These are phyloP conservation scores for Xenentodon cancila DNA, from an alignment of 2,797 vertebrate species.

Conservation along the genomic window DNA sequence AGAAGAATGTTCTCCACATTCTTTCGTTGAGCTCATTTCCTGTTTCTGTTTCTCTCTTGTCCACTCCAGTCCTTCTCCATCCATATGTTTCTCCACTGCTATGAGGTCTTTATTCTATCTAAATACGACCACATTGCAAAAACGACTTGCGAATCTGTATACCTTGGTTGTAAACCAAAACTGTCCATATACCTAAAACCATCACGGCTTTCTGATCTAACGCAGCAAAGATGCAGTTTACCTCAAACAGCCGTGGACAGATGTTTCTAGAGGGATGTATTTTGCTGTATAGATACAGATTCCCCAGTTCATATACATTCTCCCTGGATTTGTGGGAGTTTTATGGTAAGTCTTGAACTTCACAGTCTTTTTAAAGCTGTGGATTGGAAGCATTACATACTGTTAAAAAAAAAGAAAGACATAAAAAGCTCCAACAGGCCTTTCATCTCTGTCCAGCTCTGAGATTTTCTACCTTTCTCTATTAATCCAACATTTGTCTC, in stretches of 20 bases:
- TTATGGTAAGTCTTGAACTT: constrained; percentile 1
- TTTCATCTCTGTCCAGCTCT: constrained; percentile 16
- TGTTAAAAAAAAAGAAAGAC: background rate
- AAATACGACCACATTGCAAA: background rate
- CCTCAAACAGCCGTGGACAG: constrained; percentile 46
- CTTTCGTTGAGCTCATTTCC: constrained; percentile 2
- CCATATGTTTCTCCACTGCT: background rate
- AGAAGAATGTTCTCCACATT: background rate
- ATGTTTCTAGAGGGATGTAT: constrained; percentile 24
- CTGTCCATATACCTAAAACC: constrained; percentile 15
- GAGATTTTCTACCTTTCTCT: constrained; percentile 25
- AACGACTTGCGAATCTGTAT: constrained; percentile 18
- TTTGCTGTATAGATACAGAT: constrained; percentile 1
- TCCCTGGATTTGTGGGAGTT: constrained; percentile 13
- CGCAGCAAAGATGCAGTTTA: constrained; percentile 32
- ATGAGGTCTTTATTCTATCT: constrained; percentile 3
- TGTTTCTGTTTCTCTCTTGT: background rate
- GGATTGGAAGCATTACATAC: background rate
- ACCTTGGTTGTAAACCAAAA: constrained; percentile 48
- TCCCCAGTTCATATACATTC: constrained; percentile 7
- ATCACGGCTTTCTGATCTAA: constrained; percentile 33
- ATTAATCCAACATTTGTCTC: constrained; percentile 30
- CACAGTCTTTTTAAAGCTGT: background rate
- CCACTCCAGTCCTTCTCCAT: constrained; percentile 3
- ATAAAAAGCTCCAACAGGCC: background rate